A percentile compares a stretch with the other conserved stretches of the same genome.
Conservation (phyloP, 1,140 invertebrate genomes). For the Drosophila parvula region DNA sequence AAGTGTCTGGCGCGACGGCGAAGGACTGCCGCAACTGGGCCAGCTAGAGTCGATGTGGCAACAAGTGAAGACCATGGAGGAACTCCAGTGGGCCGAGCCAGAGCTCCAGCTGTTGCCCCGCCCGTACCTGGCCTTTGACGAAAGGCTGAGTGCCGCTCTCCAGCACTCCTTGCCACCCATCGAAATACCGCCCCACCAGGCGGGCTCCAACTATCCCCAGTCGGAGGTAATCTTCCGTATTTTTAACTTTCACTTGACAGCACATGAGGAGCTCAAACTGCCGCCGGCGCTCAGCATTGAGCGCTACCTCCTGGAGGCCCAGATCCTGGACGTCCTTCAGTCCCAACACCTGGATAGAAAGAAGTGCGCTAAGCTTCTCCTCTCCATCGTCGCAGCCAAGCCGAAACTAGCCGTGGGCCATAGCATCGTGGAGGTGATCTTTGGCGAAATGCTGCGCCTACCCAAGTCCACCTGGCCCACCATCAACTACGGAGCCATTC, state of each 20-base stretch:
- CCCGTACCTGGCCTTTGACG: conserved; percentile 97
- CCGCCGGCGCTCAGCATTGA: conserved; percentile 98
- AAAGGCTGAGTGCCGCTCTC: conserved; percentile 95
- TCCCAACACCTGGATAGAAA: conserved; percentile 94
- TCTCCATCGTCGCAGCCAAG: conserved; percentile 93
- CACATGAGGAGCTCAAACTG: conserved; percentile 88
- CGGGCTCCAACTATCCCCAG: conserved; percentile 92
- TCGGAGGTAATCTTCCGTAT: conserved; percentile 95
- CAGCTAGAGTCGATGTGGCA: conserved; percentile 98
- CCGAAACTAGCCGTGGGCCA: conserved; percentile 97
- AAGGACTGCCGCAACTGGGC: conserved; percentile 95
- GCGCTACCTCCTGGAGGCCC: conserved; percentile 97
- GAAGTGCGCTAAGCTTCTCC: conserved; percentile 94
- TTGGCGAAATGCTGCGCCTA: conserved; percentile 96
- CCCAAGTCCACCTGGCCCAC: conserved; percentile 94
- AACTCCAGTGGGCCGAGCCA: conserved; percentile 96
- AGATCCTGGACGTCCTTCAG: conserved; percentile 95
- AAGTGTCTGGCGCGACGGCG: conserved; percentile 86
- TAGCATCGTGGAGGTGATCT: conserved; percentile 98
- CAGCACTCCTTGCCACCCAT: conserved; percentile 96
- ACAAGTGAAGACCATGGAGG: conserved; percentile 94
- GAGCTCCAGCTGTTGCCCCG: conserved; percentile 92
- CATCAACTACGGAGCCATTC: conserved; percentile 96
- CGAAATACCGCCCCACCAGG: conserved; percentile 92
- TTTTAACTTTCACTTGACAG: conserved; percentile 97